Evolutionary conservation across 2,797 vertebrate species (phyloP).

Genomic region (Hoplostethus mediterraneus): DNA sequence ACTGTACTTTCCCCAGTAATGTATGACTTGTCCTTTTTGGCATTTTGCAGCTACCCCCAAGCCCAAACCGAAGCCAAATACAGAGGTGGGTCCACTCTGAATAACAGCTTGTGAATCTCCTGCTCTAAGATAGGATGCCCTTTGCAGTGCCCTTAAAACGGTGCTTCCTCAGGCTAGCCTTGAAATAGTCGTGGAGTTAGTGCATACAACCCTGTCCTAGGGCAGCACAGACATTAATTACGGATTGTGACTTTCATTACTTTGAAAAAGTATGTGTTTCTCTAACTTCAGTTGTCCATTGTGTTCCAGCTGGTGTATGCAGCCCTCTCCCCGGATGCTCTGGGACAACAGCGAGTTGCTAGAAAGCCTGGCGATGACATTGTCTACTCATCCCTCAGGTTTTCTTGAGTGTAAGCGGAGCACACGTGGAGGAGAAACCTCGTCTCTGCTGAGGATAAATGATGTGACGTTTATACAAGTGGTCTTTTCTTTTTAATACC

Average conservation of each 20-base stretch:
- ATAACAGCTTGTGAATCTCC: slow-evolving; percentile 5
- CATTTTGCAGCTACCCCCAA: slow-evolving; percentile 35
- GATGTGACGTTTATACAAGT: too few species aligned
- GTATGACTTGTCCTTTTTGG: not conserved
- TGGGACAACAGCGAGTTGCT: slow-evolving; percentile 12
- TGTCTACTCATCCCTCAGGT: slow-evolving; percentile 73
- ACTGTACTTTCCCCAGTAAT: not conserved
- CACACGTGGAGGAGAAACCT: not conserved
- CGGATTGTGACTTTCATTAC: not conserved
- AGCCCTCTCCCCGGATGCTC: slow-evolving; percentile 60
- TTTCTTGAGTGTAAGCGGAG: slow-evolving; percentile 43
- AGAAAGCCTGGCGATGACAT: slow-evolving; percentile 43
- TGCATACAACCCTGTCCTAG: not conserved
- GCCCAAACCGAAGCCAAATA: slow-evolving; percentile 17
- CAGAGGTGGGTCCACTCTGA: slow-evolving; percentile 58
- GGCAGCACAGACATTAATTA: not conserved
- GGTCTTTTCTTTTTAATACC: not conserved
- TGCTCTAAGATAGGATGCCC: not conserved
- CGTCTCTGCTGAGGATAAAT: not conserved
- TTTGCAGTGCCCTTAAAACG: not conserved
- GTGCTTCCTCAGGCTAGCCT: not conserved
- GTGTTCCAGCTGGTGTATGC: slow-evolving; percentile 78
- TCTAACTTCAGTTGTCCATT: not conserved
- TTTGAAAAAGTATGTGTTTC: not conserved
- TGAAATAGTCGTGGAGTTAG: not conserved